Conservation (phyloP, 2,888 invertebrate genomes). For the Morpho deidamia region DNA sequence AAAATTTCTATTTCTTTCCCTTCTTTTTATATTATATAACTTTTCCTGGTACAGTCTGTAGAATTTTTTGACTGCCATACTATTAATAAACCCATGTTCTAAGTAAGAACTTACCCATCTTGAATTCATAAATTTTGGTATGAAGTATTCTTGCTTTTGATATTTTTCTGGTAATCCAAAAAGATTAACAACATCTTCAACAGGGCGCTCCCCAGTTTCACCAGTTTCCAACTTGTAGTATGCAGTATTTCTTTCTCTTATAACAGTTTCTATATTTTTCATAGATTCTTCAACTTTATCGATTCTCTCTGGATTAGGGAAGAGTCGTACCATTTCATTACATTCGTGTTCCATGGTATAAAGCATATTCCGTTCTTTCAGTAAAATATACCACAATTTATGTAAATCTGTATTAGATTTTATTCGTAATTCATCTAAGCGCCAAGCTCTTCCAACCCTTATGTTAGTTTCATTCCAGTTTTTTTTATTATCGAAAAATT, state of each 20-base stretch:
- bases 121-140: slow-evolving; percentile 83
- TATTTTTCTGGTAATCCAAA: slow-evolving; percentile 81
- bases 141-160: slow-evolving; percentile 77
- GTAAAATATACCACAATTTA: slow-evolving; percentile 93
- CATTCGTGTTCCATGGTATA: slow-evolving; percentile 95
- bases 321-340: slow-evolving; percentile 80
- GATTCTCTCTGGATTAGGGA: slow-evolving; percentile 95
- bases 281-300: slow-evolving; percentile 97
- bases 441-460: slow-evolving; percentile 92
- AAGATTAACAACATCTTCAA: slow-evolving; percentile 73
- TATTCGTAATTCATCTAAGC: slow-evolving; percentile 91
- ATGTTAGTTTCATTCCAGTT: slow-evolving; percentile 89
- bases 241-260: slow-evolving; percentile 94
- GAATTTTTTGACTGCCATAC: slow-evolving; percentile 79
- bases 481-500: slow-evolving; percentile 92
- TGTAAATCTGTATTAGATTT: slow-evolving; percentile 98
- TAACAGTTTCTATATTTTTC: slow-evolving; percentile 93
- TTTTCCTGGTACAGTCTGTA: slow-evolving; percentile 81
- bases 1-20: slow-evolving; percentile 79
- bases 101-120: slow-evolving; percentile 80
- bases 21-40: slow-evolving; percentile 74
- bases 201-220: slow-evolving; percentile 87
- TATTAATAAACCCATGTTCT: slow-evolving; percentile 70
- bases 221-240: slow-evolving; percentile 94
- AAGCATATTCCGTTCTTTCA: slow-evolving; percentile 98